Conservation (phyloP, 2,888 invertebrate genomes). For the Eupithecia abbreviata region DNA sequence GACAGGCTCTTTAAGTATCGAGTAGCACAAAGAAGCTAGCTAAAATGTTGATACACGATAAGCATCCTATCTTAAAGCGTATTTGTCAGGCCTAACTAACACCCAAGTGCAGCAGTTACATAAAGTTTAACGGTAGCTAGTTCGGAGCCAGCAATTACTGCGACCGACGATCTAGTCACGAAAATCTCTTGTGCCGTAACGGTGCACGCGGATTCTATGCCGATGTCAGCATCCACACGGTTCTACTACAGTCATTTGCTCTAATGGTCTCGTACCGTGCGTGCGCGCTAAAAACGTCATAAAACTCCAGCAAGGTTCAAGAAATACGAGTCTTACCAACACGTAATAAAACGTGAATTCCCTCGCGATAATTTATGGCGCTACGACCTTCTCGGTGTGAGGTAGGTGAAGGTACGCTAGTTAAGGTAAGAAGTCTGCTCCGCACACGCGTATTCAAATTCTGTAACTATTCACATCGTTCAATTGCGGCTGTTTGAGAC, state of each 20-base stretch:
- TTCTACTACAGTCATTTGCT: slow-evolving; percentile 65
- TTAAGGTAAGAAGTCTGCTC: slow-evolving; percentile 47
- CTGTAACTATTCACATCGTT: slow-evolving; percentile 48
- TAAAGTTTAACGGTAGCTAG: slow-evolving; percentile 35
- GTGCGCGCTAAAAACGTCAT: slow-evolving; percentile 42
- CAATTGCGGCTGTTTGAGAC: slow-evolving; percentile 39
- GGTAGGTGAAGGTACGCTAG: slow-evolving; percentile 50
- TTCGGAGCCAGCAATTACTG: slow-evolving; percentile 56
- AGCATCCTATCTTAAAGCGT: neutral
- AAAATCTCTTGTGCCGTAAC: slow-evolving; percentile 65
- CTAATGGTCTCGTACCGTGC: slow-evolving; percentile 63
- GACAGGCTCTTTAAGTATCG: neutral
- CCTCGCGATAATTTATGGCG: slow-evolving; percentile 26
- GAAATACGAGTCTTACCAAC: slow-evolving; percentile 44
- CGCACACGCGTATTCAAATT: slow-evolving; percentile 52
- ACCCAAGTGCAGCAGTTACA: slow-evolving; percentile 17
- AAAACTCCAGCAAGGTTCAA: slow-evolving; percentile 34
- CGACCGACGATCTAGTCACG: slow-evolving; percentile 63
- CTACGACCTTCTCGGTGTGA: slow-evolving; percentile 30
- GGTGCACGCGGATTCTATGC: slow-evolving; percentile 59
- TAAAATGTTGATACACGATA: neutral
- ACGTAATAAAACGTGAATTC: slow-evolving; percentile 45
- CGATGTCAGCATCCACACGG: slow-evolving; percentile 61
- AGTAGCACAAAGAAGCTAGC: neutral
- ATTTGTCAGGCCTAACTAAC: slow-evolving; percentile 10